These are phyloP conservation scores for Drosophila leontia DNA, from an alignment of 1,140 invertebrate genomes.

Conservation along the genomic window DNA sequence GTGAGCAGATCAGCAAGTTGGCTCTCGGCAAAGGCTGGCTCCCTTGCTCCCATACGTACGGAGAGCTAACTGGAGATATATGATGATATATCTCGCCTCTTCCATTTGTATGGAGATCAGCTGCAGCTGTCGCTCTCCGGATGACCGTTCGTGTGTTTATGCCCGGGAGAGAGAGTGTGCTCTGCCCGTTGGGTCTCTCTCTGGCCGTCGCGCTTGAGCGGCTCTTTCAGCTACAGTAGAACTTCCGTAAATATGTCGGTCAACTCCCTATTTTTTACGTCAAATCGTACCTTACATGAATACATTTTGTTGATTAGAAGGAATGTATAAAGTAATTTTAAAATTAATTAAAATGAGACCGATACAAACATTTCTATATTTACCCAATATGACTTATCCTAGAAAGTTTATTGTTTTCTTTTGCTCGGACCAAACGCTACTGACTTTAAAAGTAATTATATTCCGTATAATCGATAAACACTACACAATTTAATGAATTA, in stretches of 20 bases:
- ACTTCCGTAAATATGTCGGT: background rate
- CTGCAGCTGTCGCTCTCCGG: slow-evolving; percentile 64
- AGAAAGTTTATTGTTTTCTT: background rate
- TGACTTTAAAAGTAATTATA: background rate
- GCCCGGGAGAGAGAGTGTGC: slow-evolving; percentile 9
- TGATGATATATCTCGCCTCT: slow-evolving; percentile 10
- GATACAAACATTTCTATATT: background rate
- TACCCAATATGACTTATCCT: background rate
- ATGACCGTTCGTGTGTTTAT: slow-evolving; percentile 19
- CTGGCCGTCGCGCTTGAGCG: slow-evolving; percentile 55
- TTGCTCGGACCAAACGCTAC: no score
- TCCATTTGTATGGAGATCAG: slow-evolving; percentile 63
- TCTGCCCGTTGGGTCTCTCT: slow-evolving; percentile 13
- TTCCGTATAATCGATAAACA: no score
- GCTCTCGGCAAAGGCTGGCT: slow-evolving; percentile 17
- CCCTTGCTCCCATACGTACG: background rate
- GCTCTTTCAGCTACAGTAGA: slow-evolving; percentile 19
- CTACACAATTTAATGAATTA: no score
- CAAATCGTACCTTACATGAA: background rate
- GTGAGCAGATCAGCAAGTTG: slow-evolving; percentile 33
- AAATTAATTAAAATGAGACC: no score
- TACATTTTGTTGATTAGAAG: background rate
- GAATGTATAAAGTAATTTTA: background rate
- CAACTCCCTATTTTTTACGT: background rate
- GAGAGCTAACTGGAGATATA: background rate